A percentile compares a stretch with the other conserved stretches of the same genome.
Conservation (phyloP, 2,797 vertebrate species). For the Chiloscyllium punctatum region DNA sequence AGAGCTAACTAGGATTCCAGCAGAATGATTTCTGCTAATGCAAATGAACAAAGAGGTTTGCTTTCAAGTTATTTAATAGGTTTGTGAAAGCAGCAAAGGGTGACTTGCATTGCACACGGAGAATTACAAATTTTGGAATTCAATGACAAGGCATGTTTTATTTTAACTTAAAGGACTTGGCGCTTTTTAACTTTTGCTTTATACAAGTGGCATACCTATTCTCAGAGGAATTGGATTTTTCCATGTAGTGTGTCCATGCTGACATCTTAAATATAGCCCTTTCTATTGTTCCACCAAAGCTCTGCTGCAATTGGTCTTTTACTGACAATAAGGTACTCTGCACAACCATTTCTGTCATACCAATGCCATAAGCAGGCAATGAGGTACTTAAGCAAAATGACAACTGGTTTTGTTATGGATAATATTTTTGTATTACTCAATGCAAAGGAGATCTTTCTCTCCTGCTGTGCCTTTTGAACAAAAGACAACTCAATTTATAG, state of each 20-base stretch:
- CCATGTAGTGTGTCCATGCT: neutral
- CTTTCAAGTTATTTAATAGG: neutral
- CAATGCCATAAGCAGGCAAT: neutral
- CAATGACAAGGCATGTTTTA: neutral
- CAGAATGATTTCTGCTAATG: no score
- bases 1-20: no score
- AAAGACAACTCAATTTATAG: neutral
- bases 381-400: neutral
- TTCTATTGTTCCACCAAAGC: neutral
- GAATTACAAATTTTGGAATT: neutral
- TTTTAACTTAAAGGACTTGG: neutral
- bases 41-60: neutral
- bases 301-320: neutral
- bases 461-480: neutral
- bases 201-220: neutral
- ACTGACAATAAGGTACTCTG: neutral
- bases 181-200: neutral
- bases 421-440: neutral
- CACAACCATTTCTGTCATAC: neutral
- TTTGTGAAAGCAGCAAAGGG: neutral
- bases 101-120: neutral
- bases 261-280: neutral
- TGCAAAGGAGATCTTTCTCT: neutral
- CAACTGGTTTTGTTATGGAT: neutral
- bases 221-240: neutral